Conservation (phyloP, 2,888 invertebrate genomes). For the Seira sanloemensis region DNA sequence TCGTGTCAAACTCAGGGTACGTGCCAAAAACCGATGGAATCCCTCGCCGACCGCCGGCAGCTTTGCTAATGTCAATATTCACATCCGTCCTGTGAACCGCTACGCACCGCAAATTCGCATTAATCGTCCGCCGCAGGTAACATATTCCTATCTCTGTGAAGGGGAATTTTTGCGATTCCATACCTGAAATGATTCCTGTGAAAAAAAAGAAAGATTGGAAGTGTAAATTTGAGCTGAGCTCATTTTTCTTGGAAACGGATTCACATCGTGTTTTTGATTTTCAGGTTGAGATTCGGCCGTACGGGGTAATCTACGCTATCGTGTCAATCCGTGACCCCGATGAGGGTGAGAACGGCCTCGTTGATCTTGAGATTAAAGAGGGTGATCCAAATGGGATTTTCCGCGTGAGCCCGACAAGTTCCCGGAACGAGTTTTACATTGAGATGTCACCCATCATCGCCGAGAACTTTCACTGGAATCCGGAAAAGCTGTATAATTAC, state of each 20-base stretch:
- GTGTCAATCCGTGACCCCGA: conserved; percentile 90
- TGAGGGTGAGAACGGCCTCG: conserved; percentile 88
- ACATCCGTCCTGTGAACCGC: conserved; percentile 89
- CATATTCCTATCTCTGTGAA: conserved; percentile 67
- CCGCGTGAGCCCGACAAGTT: conserved; percentile 82
- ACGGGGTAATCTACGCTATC: conserved; percentile 92
- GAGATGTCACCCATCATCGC: conserved; percentile 74
- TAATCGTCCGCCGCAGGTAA: conserved; percentile 85
- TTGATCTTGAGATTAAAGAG: conserved; percentile 89
- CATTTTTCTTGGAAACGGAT: too few species aligned
- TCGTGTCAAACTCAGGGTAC: conserved; percentile 67
- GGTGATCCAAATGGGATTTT: conserved; percentile 95
- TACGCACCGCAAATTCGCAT: conserved; percentile 90
- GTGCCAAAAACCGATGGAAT: conserved; percentile 73
- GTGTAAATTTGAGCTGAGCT: too few species aligned
- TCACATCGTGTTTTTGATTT: conserved; percentile 11
- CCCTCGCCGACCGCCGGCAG: conserved; percentile 79
- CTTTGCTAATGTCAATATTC: conserved; percentile 83
- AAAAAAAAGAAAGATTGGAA: too few species aligned
- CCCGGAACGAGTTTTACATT: conserved; percentile 76
- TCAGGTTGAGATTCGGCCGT: conserved; percentile 76
- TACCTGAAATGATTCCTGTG: too few species aligned
- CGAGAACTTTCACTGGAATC: conserved; percentile 68
- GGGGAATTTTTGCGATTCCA: neutral
- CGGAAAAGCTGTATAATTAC: conserved; percentile 84